These are phyloP conservation scores for Dromius quadrimaculatus DNA, from an alignment of 2,888 invertebrate species.

Conservation along the genomic window DNA sequence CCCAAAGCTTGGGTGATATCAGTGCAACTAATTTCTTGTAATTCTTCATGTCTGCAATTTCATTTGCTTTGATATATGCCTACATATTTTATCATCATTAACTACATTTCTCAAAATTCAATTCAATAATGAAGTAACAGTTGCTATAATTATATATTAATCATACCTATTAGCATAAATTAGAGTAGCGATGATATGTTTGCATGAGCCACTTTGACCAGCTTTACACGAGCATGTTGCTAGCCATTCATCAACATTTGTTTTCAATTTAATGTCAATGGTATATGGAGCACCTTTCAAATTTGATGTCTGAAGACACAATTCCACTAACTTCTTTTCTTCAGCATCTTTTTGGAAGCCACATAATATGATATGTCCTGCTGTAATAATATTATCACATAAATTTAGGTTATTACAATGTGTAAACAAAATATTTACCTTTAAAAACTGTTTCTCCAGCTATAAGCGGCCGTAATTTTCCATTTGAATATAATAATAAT, in stretches of 20 bases:
- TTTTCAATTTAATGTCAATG: not conserved
- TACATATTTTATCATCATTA: too few species aligned
- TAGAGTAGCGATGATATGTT: not conserved
- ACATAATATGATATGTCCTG: slow-evolving; percentile 6
- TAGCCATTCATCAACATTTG: not conserved
- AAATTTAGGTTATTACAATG: too few species aligned
- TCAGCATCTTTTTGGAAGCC: not conserved
- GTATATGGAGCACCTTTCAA: slow-evolving; percentile 1
- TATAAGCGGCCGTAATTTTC: too few species aligned
- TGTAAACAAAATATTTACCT: too few species aligned
- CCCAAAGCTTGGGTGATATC: not conserved
- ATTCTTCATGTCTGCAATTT: not conserved
- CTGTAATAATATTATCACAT: too few species aligned
- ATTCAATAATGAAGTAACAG: too few species aligned
- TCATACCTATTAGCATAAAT: not conserved
- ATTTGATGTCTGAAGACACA: slow-evolving; percentile 1
- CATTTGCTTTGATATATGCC: not conserved
- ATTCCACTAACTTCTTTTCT: not conserved
- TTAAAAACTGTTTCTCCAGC: too few species aligned
- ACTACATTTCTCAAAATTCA: too few species aligned
- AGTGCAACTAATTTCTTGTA: not conserved
- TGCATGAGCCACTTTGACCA: not conserved
- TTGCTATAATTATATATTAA: not conserved
- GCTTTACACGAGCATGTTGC: not conserved
- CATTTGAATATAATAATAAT: too few species aligned